Conservation (phyloP, 2,888 invertebrate species). For the Microctonus hyperodae region DNA sequence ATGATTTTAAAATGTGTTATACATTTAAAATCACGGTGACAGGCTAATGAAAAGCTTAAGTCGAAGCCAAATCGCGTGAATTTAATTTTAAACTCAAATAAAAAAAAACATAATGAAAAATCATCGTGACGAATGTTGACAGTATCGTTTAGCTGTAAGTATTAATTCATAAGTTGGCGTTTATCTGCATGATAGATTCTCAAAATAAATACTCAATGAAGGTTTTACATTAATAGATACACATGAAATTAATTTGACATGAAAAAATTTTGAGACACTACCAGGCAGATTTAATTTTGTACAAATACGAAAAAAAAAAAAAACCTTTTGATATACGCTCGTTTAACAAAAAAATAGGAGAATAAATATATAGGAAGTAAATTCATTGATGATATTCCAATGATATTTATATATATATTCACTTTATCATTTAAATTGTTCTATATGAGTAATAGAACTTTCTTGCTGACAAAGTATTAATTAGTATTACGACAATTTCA, state of each 20-base stretch:
- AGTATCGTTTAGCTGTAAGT: conserved; percentile 54
- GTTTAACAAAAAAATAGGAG: conserved; percentile 34
- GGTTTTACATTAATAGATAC: conserved; percentile 1
- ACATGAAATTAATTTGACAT: neutral
- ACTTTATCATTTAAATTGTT: conserved; percentile 11
- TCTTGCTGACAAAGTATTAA: conserved; percentile 21
- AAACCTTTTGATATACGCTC: conserved; percentile 55
- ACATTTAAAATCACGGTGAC: neutral
- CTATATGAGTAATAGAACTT: neutral
- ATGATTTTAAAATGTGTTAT: neutral
- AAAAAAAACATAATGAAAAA: neutral
- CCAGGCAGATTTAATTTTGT: conserved; percentile 45
- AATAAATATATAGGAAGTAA: conserved; percentile 29
- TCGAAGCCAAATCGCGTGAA: conserved; percentile 28
- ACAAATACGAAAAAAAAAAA: conserved; percentile 41
- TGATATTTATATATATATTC: neutral
- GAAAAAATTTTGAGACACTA: conserved; percentile 32
- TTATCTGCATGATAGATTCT: conserved; percentile 43
- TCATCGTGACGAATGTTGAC: conserved; percentile 22
- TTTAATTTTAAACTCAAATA: conserved; percentile 23
- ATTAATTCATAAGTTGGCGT: conserved; percentile 56
- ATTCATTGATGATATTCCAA: conserved; percentile 24
- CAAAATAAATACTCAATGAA: conserved; percentile 27
- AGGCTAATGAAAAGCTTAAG: conserved; percentile 11
- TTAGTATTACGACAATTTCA: conserved; percentile 14